Percentiles rank a stretch among this genome's conserved stretches.
phyloP scores from a whole-genome alignment of 2,113 vertebrate genomes.

The Colinus virginianus region DNA sequence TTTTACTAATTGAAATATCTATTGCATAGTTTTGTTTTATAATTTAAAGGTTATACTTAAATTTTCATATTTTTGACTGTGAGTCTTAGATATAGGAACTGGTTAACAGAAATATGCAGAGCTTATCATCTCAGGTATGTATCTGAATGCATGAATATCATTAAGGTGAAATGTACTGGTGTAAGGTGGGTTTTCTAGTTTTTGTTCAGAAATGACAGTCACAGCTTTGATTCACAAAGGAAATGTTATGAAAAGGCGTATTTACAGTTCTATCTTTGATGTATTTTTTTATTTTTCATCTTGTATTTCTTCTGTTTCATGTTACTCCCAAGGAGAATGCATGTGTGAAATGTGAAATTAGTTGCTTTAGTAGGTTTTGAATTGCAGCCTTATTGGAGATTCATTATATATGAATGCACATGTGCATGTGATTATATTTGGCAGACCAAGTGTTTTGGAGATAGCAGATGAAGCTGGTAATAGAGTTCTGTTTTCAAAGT shows the following conservation, averaged over 20 bases:
- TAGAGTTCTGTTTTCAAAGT: background rate
- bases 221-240: background rate
- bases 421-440: background rate
- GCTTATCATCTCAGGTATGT: background rate
- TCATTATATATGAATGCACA: background rate
- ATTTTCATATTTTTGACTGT: background rate
- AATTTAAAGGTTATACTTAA: background rate
- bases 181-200: background rate
- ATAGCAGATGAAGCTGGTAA: background rate
- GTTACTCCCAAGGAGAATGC: background rate
- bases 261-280: background rate
- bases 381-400: background rate
- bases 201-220: background rate
- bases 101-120: background rate
- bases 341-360: constrained; percentile 19
- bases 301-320: background rate
- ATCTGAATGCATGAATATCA: background rate
- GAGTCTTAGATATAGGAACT: background rate
- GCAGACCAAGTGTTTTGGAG: background rate
- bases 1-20: background rate
- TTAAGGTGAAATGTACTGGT: background rate
- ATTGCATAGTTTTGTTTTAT: background rate
- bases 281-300: background rate
- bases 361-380: background rate
- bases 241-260: background rate